A percentile compares a stretch with the other conserved stretches of the same genome.
phyloP scores from a whole-genome alignment of 1,140 invertebrate species.

The Apis cerana region DNA sequence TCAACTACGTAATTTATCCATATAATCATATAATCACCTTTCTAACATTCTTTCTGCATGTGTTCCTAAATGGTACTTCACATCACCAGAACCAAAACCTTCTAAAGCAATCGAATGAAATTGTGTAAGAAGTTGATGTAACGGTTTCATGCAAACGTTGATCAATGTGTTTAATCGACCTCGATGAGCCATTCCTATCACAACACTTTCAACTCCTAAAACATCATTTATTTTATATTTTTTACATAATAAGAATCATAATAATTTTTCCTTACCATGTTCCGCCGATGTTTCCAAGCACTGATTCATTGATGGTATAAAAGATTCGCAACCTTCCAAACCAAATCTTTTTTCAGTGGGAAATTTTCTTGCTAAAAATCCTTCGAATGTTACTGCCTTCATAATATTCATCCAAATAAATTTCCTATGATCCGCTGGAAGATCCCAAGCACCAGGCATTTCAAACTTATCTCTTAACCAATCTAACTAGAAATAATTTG shows the following conservation, averaged over 20 bases:
- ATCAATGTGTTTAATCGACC: constrained; percentile 94
- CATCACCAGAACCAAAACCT: constrained; percentile 92
- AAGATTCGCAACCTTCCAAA: constrained; percentile 94
- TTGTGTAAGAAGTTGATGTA: constrained; percentile 92
- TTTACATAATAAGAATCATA: neutral
- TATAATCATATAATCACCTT: constrained; percentile 45
- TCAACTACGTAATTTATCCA: too few species aligned
- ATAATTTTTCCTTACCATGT: constrained; percentile 75
- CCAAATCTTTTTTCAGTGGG: constrained; percentile 96
- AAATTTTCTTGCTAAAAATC: constrained; percentile 94
- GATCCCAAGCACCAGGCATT: constrained; percentile 85
- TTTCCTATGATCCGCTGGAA: constrained; percentile 87
- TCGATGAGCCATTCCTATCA: constrained; percentile 96
- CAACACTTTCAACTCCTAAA: constrained; percentile 88
- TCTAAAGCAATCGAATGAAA: constrained; percentile 82
- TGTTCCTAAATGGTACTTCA: constrained; percentile 96
- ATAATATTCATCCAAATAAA: constrained; percentile 87
- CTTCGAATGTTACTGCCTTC: constrained; percentile 91
- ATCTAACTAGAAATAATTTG: constrained; percentile 82
- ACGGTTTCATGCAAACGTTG: constrained; percentile 93
- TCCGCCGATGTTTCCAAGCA: constrained; percentile 92
- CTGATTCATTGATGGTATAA: constrained; percentile 93
- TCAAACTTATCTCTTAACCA: constrained; percentile 93
- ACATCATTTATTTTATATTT: neutral
- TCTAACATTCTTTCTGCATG: constrained; percentile 85